Conservation (phyloP, 2,797 vertebrate species). For the Coranthus polyacanthus region DNA sequence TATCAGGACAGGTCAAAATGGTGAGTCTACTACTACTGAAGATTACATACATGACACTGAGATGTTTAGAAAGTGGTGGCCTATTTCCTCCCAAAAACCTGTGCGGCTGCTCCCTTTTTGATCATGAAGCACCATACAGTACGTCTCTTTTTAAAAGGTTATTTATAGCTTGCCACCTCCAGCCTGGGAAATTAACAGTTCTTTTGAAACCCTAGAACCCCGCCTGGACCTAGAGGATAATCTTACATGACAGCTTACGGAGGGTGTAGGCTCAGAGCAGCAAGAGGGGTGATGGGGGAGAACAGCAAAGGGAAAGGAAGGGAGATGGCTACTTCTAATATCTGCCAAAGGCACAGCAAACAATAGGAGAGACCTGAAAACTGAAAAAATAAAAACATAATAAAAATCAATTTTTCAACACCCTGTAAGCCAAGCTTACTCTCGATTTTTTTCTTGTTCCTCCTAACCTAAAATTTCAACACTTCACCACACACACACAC, state of each 20-base stretch:
- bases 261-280: conserved; percentile 66
- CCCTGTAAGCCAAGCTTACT: not conserved
- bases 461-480: conserved; percentile 7
- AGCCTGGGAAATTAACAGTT: conserved; percentile 84
- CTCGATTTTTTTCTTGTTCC: not conserved
- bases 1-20: not conserved
- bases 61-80: conserved; percentile 4
- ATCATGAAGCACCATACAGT: conserved; percentile 52
- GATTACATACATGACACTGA: not conserved
- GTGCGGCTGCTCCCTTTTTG: conserved; percentile 35
- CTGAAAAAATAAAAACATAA: conserved; percentile 37
- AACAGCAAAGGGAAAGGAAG: conserved; percentile 31
- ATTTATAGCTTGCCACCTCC: conserved; percentile 80
- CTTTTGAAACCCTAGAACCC: conserved; percentile 84
- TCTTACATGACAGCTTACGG: conserved; percentile 82
- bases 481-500: conserved; percentile 11
- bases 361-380: conserved; percentile 32
- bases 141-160: conserved; percentile 64
- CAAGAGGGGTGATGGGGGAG: conserved; percentile 53
- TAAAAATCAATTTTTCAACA: conserved; percentile 12
- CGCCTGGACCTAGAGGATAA: conserved; percentile 80
- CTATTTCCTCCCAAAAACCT: conserved; percentile 10
- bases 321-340: conserved; percentile 37
- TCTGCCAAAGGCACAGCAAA: conserved; percentile 41
- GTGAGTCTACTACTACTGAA: not conserved